Conservation (phyloP, 2,888 invertebrate species). For the Noctua fimbriata region DNA sequence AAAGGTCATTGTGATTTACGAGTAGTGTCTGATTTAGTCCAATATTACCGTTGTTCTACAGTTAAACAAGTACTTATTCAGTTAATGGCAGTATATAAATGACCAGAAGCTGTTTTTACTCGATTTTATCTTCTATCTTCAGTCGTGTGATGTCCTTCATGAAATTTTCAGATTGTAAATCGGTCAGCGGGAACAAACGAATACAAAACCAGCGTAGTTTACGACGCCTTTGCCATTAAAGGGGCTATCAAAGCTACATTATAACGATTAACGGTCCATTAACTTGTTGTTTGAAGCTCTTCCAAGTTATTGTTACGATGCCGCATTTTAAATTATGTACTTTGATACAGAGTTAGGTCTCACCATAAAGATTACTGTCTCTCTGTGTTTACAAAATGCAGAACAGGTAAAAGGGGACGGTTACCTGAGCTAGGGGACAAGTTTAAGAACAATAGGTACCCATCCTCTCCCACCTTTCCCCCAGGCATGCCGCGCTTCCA, state of each 20-base stretch:
- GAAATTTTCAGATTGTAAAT: slow-evolving; percentile 44
- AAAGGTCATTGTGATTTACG: background rate
- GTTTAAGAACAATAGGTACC: too few relatives aligned
- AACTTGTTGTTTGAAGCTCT: slow-evolving; percentile 44
- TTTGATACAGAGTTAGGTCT: slow-evolving; percentile 3
- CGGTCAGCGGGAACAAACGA: slow-evolving; percentile 46
- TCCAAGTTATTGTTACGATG: slow-evolving; percentile 41
- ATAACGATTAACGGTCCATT: slow-evolving; percentile 56
- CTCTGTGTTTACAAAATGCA: background rate
- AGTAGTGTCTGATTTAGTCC: background rate
- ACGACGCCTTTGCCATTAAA: slow-evolving; percentile 54
- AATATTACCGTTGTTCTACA: slow-evolving; percentile 1
- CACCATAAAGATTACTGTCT: background rate
- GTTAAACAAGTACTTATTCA: slow-evolving; percentile 12
- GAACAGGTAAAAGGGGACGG: too few relatives aligned
- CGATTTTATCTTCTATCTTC: slow-evolving; percentile 35
- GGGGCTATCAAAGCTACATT: slow-evolving; percentile 53
- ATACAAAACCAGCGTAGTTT: slow-evolving; percentile 41
- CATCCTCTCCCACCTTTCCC: too few relatives aligned
- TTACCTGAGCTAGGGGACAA: too few relatives aligned
- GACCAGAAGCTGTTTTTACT: slow-evolving; percentile 11
- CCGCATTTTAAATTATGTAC: slow-evolving; percentile 32
- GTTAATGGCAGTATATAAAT: slow-evolving; percentile 19
- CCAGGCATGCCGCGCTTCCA: too few relatives aligned
- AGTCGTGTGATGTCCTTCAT: slow-evolving; percentile 40